phyloP scores from a whole-genome alignment of 2,113 vertebrate species.

The Brachyhypopomus occidentalis region DNA sequence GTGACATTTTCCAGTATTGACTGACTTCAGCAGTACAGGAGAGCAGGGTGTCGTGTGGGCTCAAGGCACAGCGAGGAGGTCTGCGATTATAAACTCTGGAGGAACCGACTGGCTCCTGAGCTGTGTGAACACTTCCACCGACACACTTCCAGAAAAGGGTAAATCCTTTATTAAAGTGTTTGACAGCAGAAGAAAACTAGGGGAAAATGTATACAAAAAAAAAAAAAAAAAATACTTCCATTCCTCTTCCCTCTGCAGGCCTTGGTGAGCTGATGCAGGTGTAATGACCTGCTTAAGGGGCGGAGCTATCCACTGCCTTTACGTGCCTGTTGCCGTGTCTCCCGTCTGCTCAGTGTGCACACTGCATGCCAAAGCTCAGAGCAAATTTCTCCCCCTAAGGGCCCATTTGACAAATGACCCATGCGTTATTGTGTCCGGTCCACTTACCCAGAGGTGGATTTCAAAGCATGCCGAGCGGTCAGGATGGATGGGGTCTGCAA shows the following conservation, averaged over 20 bases:
- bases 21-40: conserved; percentile 21
- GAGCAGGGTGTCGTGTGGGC: not conserved
- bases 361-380: conserved; percentile 16
- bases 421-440: conserved; percentile 40
- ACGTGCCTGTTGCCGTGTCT: conserved; percentile 2
- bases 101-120: not conserved
- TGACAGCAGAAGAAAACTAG: not conserved
- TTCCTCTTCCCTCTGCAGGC: not conserved
- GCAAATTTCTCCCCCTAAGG: conserved; percentile 3
- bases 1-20: conserved; percentile 45
- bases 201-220: conserved; percentile 4
- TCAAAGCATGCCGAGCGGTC: conserved; percentile 46
- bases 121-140: not conserved
- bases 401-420: conserved; percentile 52
- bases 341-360: not conserved
- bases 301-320: not conserved
- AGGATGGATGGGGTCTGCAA: conserved; percentile 45
- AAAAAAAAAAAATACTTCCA: conserved; percentile 20
- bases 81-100: not conserved
- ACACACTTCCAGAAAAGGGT: not conserved
- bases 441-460: conserved; percentile 47
- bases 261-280: not conserved
- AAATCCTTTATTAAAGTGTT: conserved; percentile 10
- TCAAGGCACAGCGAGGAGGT: not conserved
- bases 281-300: not conserved